Evolutionary conservation across 2,797 vertebrate species (phyloP), one percentile per base, ranked within the genome.

Genomic region (Labeo calbasu): DNA sequence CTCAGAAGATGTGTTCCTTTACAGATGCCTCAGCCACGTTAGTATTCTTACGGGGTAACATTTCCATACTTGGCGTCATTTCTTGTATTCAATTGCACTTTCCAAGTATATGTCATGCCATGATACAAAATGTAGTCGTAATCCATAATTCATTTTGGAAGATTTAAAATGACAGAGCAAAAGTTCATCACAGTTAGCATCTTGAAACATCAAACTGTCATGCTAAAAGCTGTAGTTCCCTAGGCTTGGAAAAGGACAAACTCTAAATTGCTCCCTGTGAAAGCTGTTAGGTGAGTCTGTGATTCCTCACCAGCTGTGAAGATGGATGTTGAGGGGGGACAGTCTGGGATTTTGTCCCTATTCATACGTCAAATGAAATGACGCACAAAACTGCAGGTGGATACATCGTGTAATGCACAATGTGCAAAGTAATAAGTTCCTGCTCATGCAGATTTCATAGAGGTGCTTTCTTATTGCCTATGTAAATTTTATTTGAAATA

Each of bases 261-360:
- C 79, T 82, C 50, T 23, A 82, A 84, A 87, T 82, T 72, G 28
- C 79, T 84, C 82, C 72, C 86, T 65, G 63, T 84, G 79, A 87
- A 84, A 82, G 73, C 83, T 87, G 79, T 84, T 82, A 73, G 48
- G 66, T 84, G 50, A 77, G 66, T 84, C 66, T 78, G 53, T 84
- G 55, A 50, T 32, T 73, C 36, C 40, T 48, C 76, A 32, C 43
- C 72, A 68, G 79, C 59, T 72, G 79, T 68, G 59, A 81, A 82
- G 86, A 77, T 40, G 68, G 40, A 81, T 72, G 40, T 73, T 77
- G 53, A 63, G 17, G 28, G 40, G 55, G 55, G 15, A 5, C 5
- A 68, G 12, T 50, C 40, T 71, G 48, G 32, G 73, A 79, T 73
- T 82, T 68, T 84, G 73, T 78, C 79, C 71, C 75, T 65, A 61